A percentile compares a stretch with the other conserved stretches of the same genome.
Evolutionary conservation across 2,113 vertebrate species (phyloP).

Genomic region (Anas platyrhynchos): DNA sequence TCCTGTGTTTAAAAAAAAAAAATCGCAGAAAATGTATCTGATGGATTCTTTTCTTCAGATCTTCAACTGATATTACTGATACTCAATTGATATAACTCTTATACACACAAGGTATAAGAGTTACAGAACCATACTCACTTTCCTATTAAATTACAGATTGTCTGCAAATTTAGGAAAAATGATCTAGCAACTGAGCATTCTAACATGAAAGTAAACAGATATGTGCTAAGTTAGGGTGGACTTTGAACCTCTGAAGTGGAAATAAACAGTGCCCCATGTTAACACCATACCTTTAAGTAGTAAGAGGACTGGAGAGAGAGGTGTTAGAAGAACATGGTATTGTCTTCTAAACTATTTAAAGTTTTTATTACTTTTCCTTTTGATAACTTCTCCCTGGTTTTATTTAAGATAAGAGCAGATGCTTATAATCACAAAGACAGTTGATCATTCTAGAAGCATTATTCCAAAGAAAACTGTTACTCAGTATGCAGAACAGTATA

Average conservation of each 20-base stretch:
- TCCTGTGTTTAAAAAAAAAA: background rate
- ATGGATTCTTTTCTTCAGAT: background rate
- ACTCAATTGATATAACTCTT: too few relatives aligned
- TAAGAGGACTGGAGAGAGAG: accelerated
- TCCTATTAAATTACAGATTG: background rate
- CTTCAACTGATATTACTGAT: background rate
- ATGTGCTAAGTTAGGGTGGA: background rate
- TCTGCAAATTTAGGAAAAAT: background rate
- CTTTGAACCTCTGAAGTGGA: background rate
- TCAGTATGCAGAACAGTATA: background rate
- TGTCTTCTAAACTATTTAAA: background rate
- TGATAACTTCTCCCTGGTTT: background rate
- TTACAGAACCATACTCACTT: background rate
- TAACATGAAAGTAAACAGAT: background rate
- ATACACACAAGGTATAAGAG: background rate
- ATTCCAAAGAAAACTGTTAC: background rate
- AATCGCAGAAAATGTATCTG: background rate
- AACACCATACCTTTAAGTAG: background rate
- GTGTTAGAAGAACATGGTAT: background rate
- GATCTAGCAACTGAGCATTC: background rate
- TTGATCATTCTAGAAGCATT: background rate
- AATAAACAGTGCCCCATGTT: background rate
- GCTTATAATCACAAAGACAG: accelerated
- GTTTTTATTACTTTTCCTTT: background rate
- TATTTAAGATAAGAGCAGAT: background rate